Evolutionary conservation across 1,140 invertebrate species (phyloP).

Genomic region (Drosophila triauraria): DNA sequence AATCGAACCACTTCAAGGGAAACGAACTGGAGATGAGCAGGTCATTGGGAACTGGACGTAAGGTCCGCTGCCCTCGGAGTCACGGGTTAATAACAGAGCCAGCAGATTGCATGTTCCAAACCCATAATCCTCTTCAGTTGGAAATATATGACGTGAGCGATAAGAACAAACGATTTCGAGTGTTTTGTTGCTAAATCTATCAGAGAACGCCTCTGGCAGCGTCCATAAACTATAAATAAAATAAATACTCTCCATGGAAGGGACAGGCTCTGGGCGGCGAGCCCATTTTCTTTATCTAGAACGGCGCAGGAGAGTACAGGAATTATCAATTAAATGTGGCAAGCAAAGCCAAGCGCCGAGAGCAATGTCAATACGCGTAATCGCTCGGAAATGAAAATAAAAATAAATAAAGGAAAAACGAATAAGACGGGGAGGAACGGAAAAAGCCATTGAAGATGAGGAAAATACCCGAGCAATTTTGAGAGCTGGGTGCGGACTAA

Average conservation of each 20-base stretch:
- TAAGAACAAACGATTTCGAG: slow-evolving; percentile 61
- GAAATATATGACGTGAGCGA: slow-evolving; percentile 71
- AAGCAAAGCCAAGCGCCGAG: slow-evolving; percentile 44
- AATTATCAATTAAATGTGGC: slow-evolving; percentile 78
- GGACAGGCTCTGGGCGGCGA: slow-evolving; percentile 22
- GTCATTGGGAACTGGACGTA: slow-evolving; percentile 7
- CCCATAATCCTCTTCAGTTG: slow-evolving; percentile 65
- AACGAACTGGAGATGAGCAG: slow-evolving; percentile 9
- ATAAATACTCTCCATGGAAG: slow-evolving; percentile 7
- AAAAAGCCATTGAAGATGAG: slow-evolving; percentile 4
- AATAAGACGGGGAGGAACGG: slow-evolving; percentile 13
- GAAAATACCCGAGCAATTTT: slow-evolving; percentile 14
- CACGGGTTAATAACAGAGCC: slow-evolving; percentile 43
- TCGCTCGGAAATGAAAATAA: slow-evolving; percentile 60
- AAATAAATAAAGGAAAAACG: slow-evolving; percentile 49
- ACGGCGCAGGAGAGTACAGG: slow-evolving; percentile 52
- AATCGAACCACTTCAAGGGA: slow-evolving; percentile 1
- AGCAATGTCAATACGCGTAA: slow-evolving; percentile 74
- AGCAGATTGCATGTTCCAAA: slow-evolving; percentile 56
- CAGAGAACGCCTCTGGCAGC: slow-evolving; percentile 33
- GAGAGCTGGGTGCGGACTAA: slow-evolving; percentile 44
- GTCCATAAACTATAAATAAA: slow-evolving; percentile 70
- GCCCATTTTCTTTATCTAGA: slow-evolving; percentile 61
- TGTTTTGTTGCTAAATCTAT: slow-evolving; percentile 54
- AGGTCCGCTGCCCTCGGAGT: slow-evolving; percentile 7